Base-by-base conservation (phyloP, 2,113 vertebrate genomes). In the Athene noctua region DNA sequence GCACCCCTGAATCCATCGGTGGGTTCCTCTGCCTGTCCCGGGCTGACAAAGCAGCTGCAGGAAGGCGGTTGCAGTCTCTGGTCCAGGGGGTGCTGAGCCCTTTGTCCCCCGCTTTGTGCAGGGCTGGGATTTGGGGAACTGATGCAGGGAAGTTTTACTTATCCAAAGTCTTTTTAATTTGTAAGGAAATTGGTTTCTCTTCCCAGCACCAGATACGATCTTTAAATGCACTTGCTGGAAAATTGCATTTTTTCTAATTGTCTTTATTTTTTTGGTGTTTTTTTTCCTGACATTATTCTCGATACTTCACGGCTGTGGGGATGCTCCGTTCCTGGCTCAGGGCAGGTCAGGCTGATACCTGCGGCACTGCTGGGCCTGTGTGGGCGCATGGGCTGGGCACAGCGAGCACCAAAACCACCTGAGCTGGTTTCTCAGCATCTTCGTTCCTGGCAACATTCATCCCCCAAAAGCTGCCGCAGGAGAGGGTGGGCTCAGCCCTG, bases 261-360 rank as follows among this genome's bases (percentile, higher is more conserved):
- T 22, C 42, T 90, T 81, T 25, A 7, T 58, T 77, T 88, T 88
- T 65, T 61, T 52, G 44, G 11, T 27, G 18, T 4, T 0, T 32
- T 13, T 27, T 13, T 15, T 30, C 8, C 6, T 6, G 2, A 1
- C 27, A 2, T 30, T 4, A 2, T 6, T 68, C 51, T 18, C 80
- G 34, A 3, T 17, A 6, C 1, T 0, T 19, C 6, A 2, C 13
- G 49, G 66, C 80, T 34, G 38, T 2, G 10, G 54, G 49, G 58
- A 9, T 32, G 27, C 16, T 63, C 46, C 5, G 0, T 2, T 30
- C 62, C 11, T 0, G 0, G 58, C 59, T 80, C 36, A 2, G 65
- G 51, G n/a, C 38, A n/a, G 51, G 23, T 5, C 0, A 1, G 54
- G 44, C 11, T 1, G 6, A 30, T 15, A 54, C 30, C 47, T 21